Base-by-base conservation (phyloP, 1,140 invertebrate species). In the Drosophila lacertosa region DNA sequence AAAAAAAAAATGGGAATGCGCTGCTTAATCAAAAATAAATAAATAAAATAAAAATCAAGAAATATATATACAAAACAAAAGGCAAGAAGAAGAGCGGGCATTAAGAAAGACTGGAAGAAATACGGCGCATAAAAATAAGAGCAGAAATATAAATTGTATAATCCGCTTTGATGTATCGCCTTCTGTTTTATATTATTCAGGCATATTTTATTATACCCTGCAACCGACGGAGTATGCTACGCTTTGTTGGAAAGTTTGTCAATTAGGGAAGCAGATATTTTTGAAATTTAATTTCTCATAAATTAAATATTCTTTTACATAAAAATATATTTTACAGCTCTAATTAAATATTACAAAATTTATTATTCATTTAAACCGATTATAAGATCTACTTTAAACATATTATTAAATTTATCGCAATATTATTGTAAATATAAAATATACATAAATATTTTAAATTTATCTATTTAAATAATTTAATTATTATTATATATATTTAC, bases 181-280 rank as follows among this genome's bases (percentile, higher is more conserved):
- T 83, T 83, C 80, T 83, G 80, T 83, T 83, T 83, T 83, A 83
- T 83, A 83, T 83, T 83, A 83, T 83, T 83, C 76, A 80, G 81
- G 58, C 80, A 83, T 83, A 69, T 69, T 64, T 69, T 64, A 63
- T 66, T 40, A 40, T 54, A 13, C 51, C 20, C 35, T 54, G n/a
- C n/a, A 53, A 13, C 50, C 2, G 16, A 7, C 2, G 0, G 20
- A 3, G 33, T 51, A n/a, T 13, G 6, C 6, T 24, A 20, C 4
- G 29, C 3, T 16, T 10, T 2, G 7, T 5, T 10, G 10, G 22
- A 3, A 9, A 48, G 11, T 16, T 13, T 15, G 44, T 29, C n/a
- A n/a, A n/a, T n/a, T n/a, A 13, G 29, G 13, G 24, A 10, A 29
- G 15, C 4, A 35, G 4, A 35, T 4, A 26, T 22, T 22, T 22